Conservation (phyloP, 2,888 invertebrate species). For the Portevinia maculata region DNA sequence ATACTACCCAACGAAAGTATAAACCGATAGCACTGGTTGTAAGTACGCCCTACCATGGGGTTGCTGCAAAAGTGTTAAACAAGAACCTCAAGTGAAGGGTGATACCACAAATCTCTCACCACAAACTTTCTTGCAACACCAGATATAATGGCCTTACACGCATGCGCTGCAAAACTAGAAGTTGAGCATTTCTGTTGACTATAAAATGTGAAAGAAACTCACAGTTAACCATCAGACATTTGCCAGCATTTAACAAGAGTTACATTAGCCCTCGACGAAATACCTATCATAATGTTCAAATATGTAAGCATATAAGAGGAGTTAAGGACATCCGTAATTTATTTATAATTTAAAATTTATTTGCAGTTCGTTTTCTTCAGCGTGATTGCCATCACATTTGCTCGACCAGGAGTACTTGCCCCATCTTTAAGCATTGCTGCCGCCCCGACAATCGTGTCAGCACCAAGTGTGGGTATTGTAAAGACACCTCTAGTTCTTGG, state of each 20-base stretch:
- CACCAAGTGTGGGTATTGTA: slow-evolving; percentile 31
- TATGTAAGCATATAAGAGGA: neutral
- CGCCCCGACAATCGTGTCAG: slow-evolving; percentile 39
- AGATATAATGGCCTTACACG: neutral
- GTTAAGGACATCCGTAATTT: neutral
- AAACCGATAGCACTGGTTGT: too few relatives aligned
- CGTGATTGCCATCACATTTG: slow-evolving; percentile 36
- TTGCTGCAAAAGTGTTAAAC: too few relatives aligned
- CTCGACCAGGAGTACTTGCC: slow-evolving; percentile 52
- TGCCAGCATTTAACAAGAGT: slow-evolving; percentile 8
- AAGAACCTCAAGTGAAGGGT: neutral
- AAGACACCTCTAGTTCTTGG: too few relatives aligned
- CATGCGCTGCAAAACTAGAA: neutral
- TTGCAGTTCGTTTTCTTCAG: slow-evolving; percentile 46
- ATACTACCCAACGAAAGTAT: too few relatives aligned
- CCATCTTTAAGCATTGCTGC: slow-evolving; percentile 32
- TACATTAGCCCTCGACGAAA: slow-evolving; percentile 2
- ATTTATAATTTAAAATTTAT: neutral
- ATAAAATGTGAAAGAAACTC: slow-evolving; percentile 1
- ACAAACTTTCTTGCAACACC: slow-evolving; percentile 2
- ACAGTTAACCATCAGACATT: slow-evolving; percentile 18
- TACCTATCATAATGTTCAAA: slow-evolving; percentile 54
- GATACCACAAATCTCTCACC: neutral
- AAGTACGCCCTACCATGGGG: neutral
- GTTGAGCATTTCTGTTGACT: neutral